These are phyloP conservation scores for Hyalella azteca DNA, from an alignment of 2,888 invertebrate genomes.

Conservation along the genomic window DNA sequence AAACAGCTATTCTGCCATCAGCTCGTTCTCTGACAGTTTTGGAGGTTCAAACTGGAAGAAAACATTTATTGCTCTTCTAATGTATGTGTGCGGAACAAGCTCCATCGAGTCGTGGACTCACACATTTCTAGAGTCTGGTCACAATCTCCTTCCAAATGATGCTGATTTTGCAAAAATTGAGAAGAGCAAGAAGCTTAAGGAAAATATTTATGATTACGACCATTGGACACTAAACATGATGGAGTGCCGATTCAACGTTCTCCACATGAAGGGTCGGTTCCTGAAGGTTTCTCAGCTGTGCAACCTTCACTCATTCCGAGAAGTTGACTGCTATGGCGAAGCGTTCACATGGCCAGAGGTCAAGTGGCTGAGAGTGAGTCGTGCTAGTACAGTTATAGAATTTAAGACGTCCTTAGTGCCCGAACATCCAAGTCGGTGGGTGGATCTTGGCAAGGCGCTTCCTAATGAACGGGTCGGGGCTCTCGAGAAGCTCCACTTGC, in stretches of 20 bases:
- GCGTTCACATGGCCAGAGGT: constrained; percentile 6
- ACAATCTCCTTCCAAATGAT: constrained; percentile 7
- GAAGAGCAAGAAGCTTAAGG: not conserved
- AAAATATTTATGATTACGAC: constrained; percentile 20
- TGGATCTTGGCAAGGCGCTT: not conserved
- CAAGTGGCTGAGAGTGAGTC: constrained; percentile 2
- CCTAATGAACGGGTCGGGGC: not conserved
- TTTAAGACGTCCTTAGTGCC: constrained; percentile 4
- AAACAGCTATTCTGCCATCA: constrained; percentile 16
- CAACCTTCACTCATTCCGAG: constrained; percentile 1
- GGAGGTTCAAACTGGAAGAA: constrained; percentile 27
- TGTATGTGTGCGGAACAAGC: constrained; percentile 14
- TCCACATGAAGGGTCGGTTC: constrained; percentile 18
- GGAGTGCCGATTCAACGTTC: constrained; percentile 20
- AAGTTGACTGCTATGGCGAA: constrained; percentile 1
- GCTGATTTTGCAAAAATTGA: constrained; percentile 23
- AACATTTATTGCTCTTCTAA: not conserved
- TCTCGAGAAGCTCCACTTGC: constrained; percentile 15
- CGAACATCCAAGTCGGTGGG: constrained; percentile 8
- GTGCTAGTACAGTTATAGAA: not conserved
- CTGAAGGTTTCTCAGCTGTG: not conserved
- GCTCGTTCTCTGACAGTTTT: constrained; percentile 17
- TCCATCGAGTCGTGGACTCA: constrained; percentile 18
- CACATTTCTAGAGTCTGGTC: constrained; percentile 11
- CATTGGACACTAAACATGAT: constrained; percentile 30